Percentiles rank a stretch among this genome's conserved stretches.
phyloP scores from a whole-genome alignment of 37 sponge, comb jelly and placozoan genomes.

The Halichondria panicea region DNA sequence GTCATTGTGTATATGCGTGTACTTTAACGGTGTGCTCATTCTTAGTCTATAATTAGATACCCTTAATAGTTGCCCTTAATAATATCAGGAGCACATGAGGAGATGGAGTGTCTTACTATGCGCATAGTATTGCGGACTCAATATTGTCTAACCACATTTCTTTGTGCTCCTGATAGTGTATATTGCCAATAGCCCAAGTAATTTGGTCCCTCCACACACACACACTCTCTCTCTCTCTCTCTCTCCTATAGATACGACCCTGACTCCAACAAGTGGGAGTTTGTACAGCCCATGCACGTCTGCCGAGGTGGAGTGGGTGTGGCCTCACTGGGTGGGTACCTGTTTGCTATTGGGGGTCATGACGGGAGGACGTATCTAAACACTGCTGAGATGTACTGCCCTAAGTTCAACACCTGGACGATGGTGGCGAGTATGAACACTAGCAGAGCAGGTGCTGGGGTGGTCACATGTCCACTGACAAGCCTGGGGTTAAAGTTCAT shows the following conservation, averaged over 20 bases:
- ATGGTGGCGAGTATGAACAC: slow-evolving; percentile 77
- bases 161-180: too few species aligned
- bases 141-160: too few species aligned
- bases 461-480: slow-evolving; percentile 61
- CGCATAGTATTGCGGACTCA: too few species aligned
- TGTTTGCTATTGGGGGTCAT: slow-evolving; percentile 92
- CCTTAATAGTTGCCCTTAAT: neutral
- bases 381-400: slow-evolving; percentile 83
- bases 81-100: too few species aligned
- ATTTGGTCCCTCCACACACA: too few species aligned
- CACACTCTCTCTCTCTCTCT: neutral
- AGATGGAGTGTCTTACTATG: too few species aligned
- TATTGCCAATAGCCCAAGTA: too few species aligned
- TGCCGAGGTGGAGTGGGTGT: slow-evolving; percentile 92
- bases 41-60: neutral
- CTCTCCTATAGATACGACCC: slow-evolving; percentile 82
- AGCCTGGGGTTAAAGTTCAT: slow-evolving; percentile 4
- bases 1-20: neutral
- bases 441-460: slow-evolving; percentile 93
- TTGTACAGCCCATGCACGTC: slow-evolving; percentile 78
- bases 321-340: slow-evolving; percentile 78
- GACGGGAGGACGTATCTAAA: slow-evolving; percentile 84
- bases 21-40: neutral
- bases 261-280: slow-evolving; percentile 68
- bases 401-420: slow-evolving; percentile 76